A percentile compares a stretch with the other conserved stretches of the same genome.
Conservation (phyloP, 2,888 invertebrate genomes). For the Nomada ferruginata region DNA sequence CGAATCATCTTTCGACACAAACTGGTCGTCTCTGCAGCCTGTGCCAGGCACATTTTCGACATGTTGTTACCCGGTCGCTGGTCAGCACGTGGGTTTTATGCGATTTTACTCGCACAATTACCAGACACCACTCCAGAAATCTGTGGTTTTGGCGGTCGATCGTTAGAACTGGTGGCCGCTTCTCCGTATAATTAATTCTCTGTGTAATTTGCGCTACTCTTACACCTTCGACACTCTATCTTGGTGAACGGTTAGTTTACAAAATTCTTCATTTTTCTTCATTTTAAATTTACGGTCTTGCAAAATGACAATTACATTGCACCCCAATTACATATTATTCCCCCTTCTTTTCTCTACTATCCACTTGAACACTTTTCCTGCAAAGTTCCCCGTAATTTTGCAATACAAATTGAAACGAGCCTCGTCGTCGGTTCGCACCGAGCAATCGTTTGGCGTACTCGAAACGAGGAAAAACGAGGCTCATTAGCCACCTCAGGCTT, state of each 20-base stretch:
- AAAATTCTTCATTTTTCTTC: no score
- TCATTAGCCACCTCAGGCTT: conserved; percentile 68
- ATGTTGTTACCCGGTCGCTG: conserved; percentile 45
- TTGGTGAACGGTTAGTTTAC: neutral
- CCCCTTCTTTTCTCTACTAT: neutral
- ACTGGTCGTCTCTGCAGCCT: conserved; percentile 55
- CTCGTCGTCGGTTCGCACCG: conserved; percentile 3
- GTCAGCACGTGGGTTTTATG: conserved; percentile 60
- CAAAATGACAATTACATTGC: no score
- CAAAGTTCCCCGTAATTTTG: neutral
- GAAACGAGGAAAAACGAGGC: conserved; percentile 37
- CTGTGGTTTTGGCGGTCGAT: conserved; percentile 69
- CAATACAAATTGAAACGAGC: neutral
- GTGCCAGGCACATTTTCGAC: conserved; percentile 51
- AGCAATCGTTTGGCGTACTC: conserved; percentile 38
- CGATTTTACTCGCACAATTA: conserved; percentile 77
- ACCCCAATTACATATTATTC: neutral
- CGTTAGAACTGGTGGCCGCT: conserved; percentile 73
- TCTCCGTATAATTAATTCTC: conserved; percentile 74
- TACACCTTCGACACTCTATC: neutral
- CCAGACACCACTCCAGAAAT: conserved; percentile 73
- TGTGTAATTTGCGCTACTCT: conserved; percentile 22
- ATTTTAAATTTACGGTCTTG: no score
- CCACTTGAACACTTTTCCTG: neutral
- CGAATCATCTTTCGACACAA: conserved; percentile 26